Evolutionary conservation across 1,140 invertebrate species (phyloP).

Genomic region (Bombus difficillimus): DNA sequence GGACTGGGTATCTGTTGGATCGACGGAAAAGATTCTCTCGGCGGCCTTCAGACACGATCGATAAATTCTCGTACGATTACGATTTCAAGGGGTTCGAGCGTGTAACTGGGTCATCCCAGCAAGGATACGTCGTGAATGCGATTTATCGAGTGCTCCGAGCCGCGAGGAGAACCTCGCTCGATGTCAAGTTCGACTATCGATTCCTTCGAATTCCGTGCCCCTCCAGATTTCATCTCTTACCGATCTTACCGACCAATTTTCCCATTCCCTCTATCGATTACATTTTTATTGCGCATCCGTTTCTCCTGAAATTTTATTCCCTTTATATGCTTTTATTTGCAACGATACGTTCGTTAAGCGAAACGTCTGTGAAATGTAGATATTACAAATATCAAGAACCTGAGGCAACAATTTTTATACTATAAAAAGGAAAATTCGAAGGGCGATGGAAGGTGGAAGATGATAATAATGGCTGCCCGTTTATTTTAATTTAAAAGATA

Average conservation of each 20-base stretch:
- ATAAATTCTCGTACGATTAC: slow-evolving; percentile 49
- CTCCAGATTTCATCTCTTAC: background rate
- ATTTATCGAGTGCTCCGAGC: slow-evolving; percentile 48
- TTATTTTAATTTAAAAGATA: too few relatives aligned
- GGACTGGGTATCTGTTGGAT: background rate
- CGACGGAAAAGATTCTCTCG: slow-evolving; percentile 33
- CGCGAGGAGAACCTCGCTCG: slow-evolving; percentile 60
- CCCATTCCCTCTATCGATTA: background rate
- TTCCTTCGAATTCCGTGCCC: background rate
- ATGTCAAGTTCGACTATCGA: slow-evolving; percentile 64
- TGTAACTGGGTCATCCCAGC: slow-evolving; percentile 68
- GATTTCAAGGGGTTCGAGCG: slow-evolving; percentile 48
- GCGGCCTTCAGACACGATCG: slow-evolving; percentile 40
- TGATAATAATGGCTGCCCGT: too few relatives aligned
- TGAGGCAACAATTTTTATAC: too few relatives aligned
- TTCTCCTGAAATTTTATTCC: too few relatives aligned
- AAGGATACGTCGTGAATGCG: slow-evolving; percentile 65
- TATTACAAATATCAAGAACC: too few relatives aligned
- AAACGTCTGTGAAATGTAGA: too few relatives aligned
- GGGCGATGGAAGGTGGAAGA: too few relatives aligned
- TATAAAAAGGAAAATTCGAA: too few relatives aligned
- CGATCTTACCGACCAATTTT: background rate
- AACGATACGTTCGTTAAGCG: too few relatives aligned
- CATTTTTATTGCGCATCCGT: background rate
- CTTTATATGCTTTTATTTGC: accelerated